These are phyloP conservation scores for Avahi laniger DNA, from an alignment of 2,797 vertebrate genomes.

Conservation along the genomic window DNA sequence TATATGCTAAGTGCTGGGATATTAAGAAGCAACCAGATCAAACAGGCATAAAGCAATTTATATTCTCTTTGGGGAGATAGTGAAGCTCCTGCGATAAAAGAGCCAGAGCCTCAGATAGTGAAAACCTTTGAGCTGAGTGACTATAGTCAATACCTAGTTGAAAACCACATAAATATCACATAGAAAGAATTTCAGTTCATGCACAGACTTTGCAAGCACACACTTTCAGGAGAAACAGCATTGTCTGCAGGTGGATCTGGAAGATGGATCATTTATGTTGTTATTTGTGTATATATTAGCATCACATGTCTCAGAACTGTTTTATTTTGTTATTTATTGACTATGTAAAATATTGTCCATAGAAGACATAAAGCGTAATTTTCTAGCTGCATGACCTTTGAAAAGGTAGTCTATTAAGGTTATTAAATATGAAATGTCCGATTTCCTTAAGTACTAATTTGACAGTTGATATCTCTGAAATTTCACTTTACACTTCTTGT, in stretches of 20 bases:
- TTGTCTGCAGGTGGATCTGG: not conserved
- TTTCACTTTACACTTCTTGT: no score
- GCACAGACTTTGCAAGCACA: not conserved
- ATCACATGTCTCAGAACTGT: constrained; percentile 1
- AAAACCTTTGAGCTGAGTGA: constrained; percentile 26
- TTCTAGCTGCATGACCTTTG: not conserved
- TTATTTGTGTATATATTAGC: not conserved
- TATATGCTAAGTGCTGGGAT: not conserved
- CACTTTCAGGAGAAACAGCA: not conserved
- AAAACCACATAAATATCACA: constrained; percentile 29
- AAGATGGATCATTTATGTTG: not conserved
- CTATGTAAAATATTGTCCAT: not conserved
- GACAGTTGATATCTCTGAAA: no score
- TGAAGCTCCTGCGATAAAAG: not conserved
- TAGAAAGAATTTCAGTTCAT: not conserved
- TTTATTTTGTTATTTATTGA: not conserved
- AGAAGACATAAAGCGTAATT: not conserved
- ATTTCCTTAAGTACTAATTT: no score
- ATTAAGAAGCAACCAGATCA: constrained; percentile 43
- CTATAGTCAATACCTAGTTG: not conserved
- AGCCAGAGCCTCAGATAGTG: constrained; percentile 4
- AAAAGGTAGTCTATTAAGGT: not conserved
- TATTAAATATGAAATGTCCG: no score
- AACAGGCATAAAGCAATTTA: constrained; percentile 10
- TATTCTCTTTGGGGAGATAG: constrained; percentile 53